These are phyloP conservation scores for Dorcus parallelipipedus DNA, from an alignment of 2,888 invertebrate species.

Conservation along the genomic window DNA sequence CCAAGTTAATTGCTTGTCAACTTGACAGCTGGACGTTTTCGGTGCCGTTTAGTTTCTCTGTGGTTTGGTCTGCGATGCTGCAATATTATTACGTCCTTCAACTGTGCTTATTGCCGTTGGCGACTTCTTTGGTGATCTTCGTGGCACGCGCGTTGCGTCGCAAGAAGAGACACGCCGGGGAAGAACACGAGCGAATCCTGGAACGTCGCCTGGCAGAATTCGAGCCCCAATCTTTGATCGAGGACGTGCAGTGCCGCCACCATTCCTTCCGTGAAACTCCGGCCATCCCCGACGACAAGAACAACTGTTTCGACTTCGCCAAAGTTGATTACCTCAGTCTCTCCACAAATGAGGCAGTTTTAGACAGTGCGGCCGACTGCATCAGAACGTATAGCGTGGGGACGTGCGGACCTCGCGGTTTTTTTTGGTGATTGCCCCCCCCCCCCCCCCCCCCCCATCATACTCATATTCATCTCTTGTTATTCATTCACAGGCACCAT, in stretches of 20 bases:
- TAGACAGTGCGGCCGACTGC: constrained; percentile 70
- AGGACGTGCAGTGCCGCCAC: not conserved
- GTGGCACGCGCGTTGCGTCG: too few species aligned
- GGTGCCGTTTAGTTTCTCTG: too few species aligned
- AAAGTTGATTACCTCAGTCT: constrained; percentile 79
- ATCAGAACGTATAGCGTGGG: constrained; percentile 93
- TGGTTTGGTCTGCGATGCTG: too few species aligned
- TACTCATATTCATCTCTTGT: not conserved
- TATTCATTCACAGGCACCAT: constrained; percentile 33
- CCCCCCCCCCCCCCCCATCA: not conserved
- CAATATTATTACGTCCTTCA: too few species aligned
- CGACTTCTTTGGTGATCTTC: too few species aligned
- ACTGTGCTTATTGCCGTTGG: too few species aligned
- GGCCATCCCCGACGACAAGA: constrained; percentile 16
- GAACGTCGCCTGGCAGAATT: not conserved
- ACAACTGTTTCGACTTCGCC: constrained; percentile 66
- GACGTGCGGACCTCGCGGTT: constrained; percentile 94
- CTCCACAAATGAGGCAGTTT: constrained; percentile 70
- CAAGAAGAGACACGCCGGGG: not conserved
- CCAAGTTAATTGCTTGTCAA: too few species aligned
- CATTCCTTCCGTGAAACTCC: not conserved
- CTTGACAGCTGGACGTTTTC: too few species aligned
- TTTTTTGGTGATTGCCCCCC: constrained; percentile 69
- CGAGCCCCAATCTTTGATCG: not conserved
- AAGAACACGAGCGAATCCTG: not conserved